phyloP scores from a whole-genome alignment of 2,113 vertebrate genomes.

The Corapipo altera region DNA sequence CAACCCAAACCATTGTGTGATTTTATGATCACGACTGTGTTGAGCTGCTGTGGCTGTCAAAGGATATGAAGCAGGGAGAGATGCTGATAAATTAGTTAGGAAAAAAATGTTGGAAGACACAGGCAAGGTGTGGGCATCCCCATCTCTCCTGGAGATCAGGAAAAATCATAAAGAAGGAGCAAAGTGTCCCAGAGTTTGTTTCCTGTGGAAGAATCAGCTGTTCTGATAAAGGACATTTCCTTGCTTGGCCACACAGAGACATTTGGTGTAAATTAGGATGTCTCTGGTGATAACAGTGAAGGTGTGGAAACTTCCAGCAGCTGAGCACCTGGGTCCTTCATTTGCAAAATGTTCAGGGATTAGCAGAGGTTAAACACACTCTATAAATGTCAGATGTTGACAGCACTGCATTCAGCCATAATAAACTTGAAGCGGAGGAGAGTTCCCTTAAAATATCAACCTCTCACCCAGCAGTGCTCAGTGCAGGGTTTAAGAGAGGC shows the following conservation, averaged over 20 bases:
- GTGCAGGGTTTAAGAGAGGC: not conserved
- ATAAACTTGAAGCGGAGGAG: slow-evolving; percentile 1
- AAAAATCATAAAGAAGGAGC: not conserved
- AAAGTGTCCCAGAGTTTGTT: not conserved
- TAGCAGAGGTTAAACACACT: not conserved
- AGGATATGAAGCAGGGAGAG: not conserved
- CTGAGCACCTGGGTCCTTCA: not conserved
- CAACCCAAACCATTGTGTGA: no score
- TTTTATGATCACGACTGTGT: no score
- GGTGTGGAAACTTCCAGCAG: not conserved
- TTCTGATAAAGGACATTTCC: not conserved
- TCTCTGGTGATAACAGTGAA: not conserved
- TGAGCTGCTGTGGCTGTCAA: no score
- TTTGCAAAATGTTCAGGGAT: not conserved
- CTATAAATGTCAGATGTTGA: slow-evolving; percentile 38
- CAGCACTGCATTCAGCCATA: not conserved
- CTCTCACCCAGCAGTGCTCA: slow-evolving; percentile 30
- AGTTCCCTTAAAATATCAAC: slow-evolving; percentile 53
- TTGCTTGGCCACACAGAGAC: not conserved
- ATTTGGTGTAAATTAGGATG: not conserved
- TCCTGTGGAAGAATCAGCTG: not conserved
- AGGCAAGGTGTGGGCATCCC: not conserved
- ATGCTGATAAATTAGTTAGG: not conserved
- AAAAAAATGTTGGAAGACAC: not conserved
- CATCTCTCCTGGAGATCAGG: not conserved